Percentiles rank a stretch among this genome's conserved stretches.
Evolutionary conservation across 2,888 invertebrate genomes (phyloP).

Genomic region (Lasioglossum calceatum): DNA sequence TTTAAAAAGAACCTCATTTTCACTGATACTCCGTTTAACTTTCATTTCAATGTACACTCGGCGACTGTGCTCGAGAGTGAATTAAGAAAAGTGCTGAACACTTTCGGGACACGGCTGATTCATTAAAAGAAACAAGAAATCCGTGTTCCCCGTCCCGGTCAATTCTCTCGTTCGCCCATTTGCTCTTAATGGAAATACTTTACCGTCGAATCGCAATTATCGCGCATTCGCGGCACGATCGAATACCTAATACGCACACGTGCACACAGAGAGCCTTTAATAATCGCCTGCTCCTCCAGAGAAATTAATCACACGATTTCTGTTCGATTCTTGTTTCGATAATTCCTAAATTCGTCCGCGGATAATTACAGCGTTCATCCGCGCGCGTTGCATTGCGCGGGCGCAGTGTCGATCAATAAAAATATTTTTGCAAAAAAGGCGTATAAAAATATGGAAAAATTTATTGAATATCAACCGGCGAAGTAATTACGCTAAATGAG

Average conservation of each 20-base stretch:
- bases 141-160: neutral
- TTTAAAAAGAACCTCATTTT: conserved; percentile 31
- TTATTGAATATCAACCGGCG: conserved; percentile 32
- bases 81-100: conserved; percentile 4
- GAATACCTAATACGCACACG: neutral
- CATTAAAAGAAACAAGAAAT: neutral
- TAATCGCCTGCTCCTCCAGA: neutral
- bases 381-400: too few species aligned
- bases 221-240: neutral
- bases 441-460: neutral
- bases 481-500: conserved; percentile 52
- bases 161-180: neutral
- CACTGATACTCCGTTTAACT: conserved; percentile 1
- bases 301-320: neutral
- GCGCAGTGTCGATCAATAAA: neutral
- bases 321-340: neutral
- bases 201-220: neutral
- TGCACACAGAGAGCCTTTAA: neutral
- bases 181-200: neutral
- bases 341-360: neutral
- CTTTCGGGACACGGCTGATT: neutral
- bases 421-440: neutral
- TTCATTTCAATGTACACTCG: neutral
- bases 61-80: neutral
- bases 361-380: neutral